Base-by-base conservation (phyloP, 1,140 invertebrate species). In the Bombus ignitus region DNA sequence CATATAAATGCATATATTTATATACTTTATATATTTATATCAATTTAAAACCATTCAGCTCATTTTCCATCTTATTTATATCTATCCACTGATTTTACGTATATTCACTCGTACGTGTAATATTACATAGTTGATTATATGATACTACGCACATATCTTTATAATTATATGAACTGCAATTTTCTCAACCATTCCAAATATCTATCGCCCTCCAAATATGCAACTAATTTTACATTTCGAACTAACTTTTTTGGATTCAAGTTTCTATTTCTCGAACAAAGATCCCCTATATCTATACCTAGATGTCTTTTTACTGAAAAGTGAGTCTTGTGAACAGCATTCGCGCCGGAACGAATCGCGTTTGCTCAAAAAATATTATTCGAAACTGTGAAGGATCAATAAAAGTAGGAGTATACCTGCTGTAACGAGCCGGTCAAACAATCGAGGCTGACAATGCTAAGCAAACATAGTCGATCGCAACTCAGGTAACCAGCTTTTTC, bases 391-490 rank as follows among this genome's bases (percentile, higher is more conserved):
- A 73, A 65, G 18, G 39, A 71, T 81, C 78, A 28, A 59, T 77
- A 83, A 79, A 83, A 81, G 62, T 71, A 59, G 79, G 81, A 82
- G 42, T 68, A 10, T 68, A 10, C 68, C 28, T n/a, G 71, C 44
- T 73, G 66, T 87, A 89, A 87, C 83, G 68, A 89, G 79, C 32
- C 66, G 80, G 74, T 76, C 76, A 75, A 85, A 87, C 86, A 80
- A 81, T 53, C 47, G 78, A 65, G 39, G 47, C 65, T 37, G 82
- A 89, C 89, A 90, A 90, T 90, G 81, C 44, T 59, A 74, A 71
- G 87, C 35, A 87, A 91, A 89, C 87, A 85, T n/a, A 62, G 68
- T 68, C 65, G 73, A 76, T 81, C 88, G 71, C 32, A 12, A 59
- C 35, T 35, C 83, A 74, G 81, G 87, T 91, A 83, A 70, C 81